Base-by-base conservation (phyloP, 1,140 invertebrate genomes). In the Anastatus disparis region DNA sequence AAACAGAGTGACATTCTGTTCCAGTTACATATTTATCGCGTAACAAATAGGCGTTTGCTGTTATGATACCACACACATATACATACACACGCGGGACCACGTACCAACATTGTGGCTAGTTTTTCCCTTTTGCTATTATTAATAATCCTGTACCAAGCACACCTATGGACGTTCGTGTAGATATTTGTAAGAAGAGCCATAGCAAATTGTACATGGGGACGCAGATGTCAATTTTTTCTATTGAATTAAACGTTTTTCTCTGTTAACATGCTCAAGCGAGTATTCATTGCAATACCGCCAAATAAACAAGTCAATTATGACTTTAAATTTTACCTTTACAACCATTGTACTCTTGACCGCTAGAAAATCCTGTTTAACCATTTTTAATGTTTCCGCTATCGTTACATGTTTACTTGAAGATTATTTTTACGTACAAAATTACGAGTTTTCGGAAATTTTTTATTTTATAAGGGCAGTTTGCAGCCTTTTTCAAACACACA, bases 1-100 rank as follows among this genome's bases (percentile, higher is more conserved):
- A 74, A 71, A 31, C 66, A 70, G 75, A 46, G 73, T 67, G 64
- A 75, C 78, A 84, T 84, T 83, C 82, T 84, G 78, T 81, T 83
- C 79, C 82, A 83, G 81, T 84, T 83, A 84, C 82, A 84, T 84
- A 85, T 85, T 84, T 85, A 85, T 85, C 82, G 82, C 76, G 78
- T 82, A 83, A 85, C 82, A 85, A 84, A 85, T 81, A 84, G 81
- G 81, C 81, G 81, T 83, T 80, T 75, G 76, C 77, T 85, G 82
- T 85, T 84, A 80, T 84, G 82, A 85, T 85, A 84, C 81, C 27
- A 31, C 7, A 50, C 26, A 24, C 13, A n/a, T n/a, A n/a, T n/a
- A n/a, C 13, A 24, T 50, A n/a, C 22, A 10, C 26, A n/a, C 80
- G 77, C 71, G 69, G 76, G 78, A 73, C 74, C 72, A 73, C 68